phyloP scores from a whole-genome alignment of 2,888 invertebrate species.

The Brenthis daphne region DNA sequence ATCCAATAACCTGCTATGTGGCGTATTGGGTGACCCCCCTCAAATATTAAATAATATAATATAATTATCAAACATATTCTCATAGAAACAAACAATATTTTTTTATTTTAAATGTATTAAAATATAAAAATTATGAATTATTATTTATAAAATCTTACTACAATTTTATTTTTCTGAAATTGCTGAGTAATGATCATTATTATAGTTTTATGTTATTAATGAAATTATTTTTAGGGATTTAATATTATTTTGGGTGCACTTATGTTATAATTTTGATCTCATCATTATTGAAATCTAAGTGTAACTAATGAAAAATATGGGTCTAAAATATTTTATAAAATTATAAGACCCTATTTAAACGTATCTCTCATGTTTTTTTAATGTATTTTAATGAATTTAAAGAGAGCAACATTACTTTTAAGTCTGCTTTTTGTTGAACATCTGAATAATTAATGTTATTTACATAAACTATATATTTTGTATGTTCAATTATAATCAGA shows the following conservation, averaged over 20 bases:
- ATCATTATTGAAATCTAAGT: conserved; percentile 13
- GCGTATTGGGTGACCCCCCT: too few species aligned
- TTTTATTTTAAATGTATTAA: conserved; percentile 21
- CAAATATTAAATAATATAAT: neutral
- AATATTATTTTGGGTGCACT: conserved; percentile 10
- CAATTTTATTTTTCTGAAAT: conserved; percentile 30
- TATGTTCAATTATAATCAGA: neutral
- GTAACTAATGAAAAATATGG: conserved; percentile 2
- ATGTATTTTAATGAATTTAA: neutral
- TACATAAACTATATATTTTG: neutral
- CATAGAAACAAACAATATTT: conserved; percentile 4
- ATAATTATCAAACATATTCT: conserved; percentile 2
- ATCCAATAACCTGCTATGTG: neutral
- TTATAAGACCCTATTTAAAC: conserved; percentile 1
- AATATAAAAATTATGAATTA: conserved; percentile 14
- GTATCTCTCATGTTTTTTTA: neutral
- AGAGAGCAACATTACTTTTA: neutral
- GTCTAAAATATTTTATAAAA: neutral
- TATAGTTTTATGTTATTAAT: conserved; percentile 10
- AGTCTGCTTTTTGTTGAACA: neutral
- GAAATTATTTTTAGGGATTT: conserved; percentile 22
- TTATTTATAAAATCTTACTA: conserved; percentile 26
- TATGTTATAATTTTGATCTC: conserved; percentile 17
- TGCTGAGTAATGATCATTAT: conserved; percentile 23
- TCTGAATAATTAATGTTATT: neutral